Percentiles rank a stretch among this genome's conserved stretches.
phyloP scores from a whole-genome alignment of 2,797 vertebrate species.

The Myoxocephalus aenaeus region DNA sequence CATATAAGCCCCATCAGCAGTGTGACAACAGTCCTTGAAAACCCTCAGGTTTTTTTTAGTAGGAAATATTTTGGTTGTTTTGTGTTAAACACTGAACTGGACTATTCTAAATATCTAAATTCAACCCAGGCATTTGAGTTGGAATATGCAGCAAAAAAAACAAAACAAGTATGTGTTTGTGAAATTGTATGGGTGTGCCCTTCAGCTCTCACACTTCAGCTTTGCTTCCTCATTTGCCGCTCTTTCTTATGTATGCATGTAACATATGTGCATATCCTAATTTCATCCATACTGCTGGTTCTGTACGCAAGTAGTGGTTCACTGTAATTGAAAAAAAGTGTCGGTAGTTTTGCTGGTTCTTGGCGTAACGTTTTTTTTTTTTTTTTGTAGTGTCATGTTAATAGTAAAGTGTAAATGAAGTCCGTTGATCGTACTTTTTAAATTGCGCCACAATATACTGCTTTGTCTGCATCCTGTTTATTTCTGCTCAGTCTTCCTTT shows the following conservation, averaged over 20 bases:
- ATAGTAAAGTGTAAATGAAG: slow-evolving; percentile 59
- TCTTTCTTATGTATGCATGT: slow-evolving; percentile 37
- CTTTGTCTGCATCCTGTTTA: slow-evolving; percentile 75
- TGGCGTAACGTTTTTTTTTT: not conserved
- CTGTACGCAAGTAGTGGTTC: slow-evolving; percentile 9
- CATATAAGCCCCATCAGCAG: slow-evolving; percentile 7
- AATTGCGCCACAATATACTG: slow-evolving; percentile 60
- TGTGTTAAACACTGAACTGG: slow-evolving; percentile 1
- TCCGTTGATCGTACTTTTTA: slow-evolving; percentile 50
- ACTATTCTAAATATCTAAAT: slow-evolving; percentile 6
- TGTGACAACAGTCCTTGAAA: slow-evolving; percentile 4
- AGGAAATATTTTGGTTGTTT: not conserved
- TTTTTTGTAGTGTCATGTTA: slow-evolving; percentile 13
- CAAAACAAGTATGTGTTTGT: slow-evolving; percentile 45
- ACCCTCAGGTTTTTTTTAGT: slow-evolving; percentile 13
- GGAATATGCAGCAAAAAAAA: slow-evolving; percentile 32
- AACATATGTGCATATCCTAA: slow-evolving; percentile 29
- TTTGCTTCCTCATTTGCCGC: slow-evolving; percentile 73
- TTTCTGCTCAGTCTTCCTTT: slow-evolving; percentile 52
- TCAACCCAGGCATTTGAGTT: slow-evolving; percentile 21
- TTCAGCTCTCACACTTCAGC: slow-evolving; percentile 49
- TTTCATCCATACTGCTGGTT: slow-evolving; percentile 30
- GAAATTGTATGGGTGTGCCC: slow-evolving; percentile 64
- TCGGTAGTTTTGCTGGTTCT: not conserved
- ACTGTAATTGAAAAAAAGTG: not conserved